A percentile compares a stretch with the other conserved stretches of the same genome.
Evolutionary conservation across 2,888 invertebrate species (phyloP).

Genomic region (Xanthorhoe spadicearia): DNA sequence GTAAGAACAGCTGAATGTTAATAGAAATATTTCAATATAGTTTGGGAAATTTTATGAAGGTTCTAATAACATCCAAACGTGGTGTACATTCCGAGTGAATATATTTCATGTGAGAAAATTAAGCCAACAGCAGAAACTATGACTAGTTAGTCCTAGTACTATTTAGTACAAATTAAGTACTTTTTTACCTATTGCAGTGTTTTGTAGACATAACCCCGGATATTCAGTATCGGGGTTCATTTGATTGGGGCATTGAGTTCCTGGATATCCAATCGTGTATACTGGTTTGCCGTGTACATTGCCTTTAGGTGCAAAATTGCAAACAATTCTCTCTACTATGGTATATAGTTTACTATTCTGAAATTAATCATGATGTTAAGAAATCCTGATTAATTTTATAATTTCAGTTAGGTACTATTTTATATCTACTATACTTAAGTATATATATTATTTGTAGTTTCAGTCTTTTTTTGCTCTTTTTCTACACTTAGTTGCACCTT

Average conservation of each 20-base stretch:
- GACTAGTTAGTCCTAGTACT: neutral
- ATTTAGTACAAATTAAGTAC: conserved; percentile 3
- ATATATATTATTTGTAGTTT: too few species aligned
- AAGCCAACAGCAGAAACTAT: too few species aligned
- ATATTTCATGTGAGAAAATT: too few species aligned
- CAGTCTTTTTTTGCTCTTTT: too few species aligned
- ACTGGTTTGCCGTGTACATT: conserved; percentile 68
- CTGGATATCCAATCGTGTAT: conserved; percentile 68
- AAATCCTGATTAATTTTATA: neutral
- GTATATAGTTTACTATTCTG: conserved; percentile 41
- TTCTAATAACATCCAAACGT: neutral
- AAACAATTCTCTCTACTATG: conserved; percentile 68
- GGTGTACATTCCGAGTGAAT: too few species aligned
- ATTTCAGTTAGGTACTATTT: neutral
- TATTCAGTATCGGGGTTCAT: conserved; percentile 54
- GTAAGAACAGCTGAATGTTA: neutral
- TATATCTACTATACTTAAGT: too few species aligned
- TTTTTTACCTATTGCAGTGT: conserved; percentile 36
- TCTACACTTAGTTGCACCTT: too few species aligned
- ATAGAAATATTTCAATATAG: too few species aligned
- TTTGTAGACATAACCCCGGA: conserved; percentile 55
- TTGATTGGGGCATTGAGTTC: conserved; percentile 64
- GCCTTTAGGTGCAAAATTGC: conserved; percentile 74
- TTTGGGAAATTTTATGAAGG: neutral
- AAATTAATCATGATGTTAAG: neutral